phyloP scores from a whole-genome alignment of 1,140 invertebrate genomes.

The Caenorhabditis briggsae region DNA sequence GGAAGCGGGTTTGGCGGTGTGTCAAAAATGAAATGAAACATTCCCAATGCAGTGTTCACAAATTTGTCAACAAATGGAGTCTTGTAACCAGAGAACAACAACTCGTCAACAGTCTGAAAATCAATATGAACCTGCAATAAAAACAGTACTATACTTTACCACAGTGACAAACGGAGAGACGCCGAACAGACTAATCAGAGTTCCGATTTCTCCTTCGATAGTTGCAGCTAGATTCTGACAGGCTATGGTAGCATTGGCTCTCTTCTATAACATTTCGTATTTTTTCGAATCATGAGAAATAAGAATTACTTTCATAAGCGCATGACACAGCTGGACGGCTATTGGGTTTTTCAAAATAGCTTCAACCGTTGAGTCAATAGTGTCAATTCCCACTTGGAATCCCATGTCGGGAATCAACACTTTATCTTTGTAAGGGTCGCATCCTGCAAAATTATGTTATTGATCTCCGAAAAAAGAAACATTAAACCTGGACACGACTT shows the following conservation, averaged over 20 bases:
- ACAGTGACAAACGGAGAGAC: conserved; percentile 59
- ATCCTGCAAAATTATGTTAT: not conserved
- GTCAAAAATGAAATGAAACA: conserved; percentile 40
- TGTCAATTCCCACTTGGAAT: conserved; percentile 56
- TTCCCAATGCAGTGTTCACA: not conserved
- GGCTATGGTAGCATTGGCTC: not conserved
- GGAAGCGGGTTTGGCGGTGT: conserved; percentile 17
- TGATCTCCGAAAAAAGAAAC: not conserved
- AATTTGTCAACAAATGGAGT: conserved; percentile 58
- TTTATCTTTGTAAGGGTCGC: conserved; percentile 60
- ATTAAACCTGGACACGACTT: conserved; percentile 47
- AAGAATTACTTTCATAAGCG: not conserved
- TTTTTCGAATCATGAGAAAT: too few relatives aligned
- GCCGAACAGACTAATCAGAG: conserved; percentile 47
- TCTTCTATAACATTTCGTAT: not conserved
- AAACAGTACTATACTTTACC: conserved; percentile 30
- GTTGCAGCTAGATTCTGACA: not conserved
- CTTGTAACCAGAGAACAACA: conserved; percentile 63
- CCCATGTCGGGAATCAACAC: conserved; percentile 61
- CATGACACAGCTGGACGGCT: not conserved
- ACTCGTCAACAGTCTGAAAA: conserved; percentile 64
- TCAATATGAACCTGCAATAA: not conserved
- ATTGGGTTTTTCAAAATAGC: conserved; percentile 1
- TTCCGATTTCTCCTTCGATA: conserved; percentile 53
- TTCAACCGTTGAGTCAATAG: not conserved